Conservation (phyloP, 2,797 vertebrate species). For the Sebastes jordani region DNA sequence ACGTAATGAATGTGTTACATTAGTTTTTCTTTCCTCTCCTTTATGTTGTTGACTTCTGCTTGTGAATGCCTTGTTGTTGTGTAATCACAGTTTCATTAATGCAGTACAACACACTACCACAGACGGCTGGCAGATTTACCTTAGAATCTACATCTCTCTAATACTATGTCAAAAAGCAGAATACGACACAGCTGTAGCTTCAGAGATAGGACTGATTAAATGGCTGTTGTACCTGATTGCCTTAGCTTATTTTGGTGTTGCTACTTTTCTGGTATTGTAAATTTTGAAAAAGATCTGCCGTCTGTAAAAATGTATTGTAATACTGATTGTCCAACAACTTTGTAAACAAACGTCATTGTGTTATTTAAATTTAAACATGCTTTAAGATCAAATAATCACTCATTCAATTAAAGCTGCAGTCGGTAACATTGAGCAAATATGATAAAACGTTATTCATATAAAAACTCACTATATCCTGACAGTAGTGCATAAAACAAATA, state of each 20-base stretch:
- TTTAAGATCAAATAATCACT: background rate
- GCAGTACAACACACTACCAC: background rate
- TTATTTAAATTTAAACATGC: background rate
- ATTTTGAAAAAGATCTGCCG: background rate
- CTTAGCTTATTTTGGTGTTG: background rate
- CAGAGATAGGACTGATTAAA: background rate
- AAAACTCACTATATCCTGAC: too few relatives aligned
- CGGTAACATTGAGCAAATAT: too few relatives aligned
- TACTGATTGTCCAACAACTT: background rate
- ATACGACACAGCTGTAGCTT: background rate
- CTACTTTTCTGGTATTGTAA: background rate
- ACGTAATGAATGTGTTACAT: background rate
- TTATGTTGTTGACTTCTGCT: background rate
- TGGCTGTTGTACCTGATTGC: too few relatives aligned
- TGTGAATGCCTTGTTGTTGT: background rate
- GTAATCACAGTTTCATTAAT: background rate
- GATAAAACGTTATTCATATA: too few relatives aligned
- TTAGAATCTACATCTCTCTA: background rate
- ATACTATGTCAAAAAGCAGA: background rate
- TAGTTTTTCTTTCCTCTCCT: background rate
- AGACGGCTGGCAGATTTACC: background rate
- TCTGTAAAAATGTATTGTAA: background rate
- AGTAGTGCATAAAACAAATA: accelerated
- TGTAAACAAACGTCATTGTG: background rate
- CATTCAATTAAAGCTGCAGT: background rate